phyloP scores from a whole-genome alignment of 2,888 invertebrate genomes.

The Polymixis lichenea region DNA sequence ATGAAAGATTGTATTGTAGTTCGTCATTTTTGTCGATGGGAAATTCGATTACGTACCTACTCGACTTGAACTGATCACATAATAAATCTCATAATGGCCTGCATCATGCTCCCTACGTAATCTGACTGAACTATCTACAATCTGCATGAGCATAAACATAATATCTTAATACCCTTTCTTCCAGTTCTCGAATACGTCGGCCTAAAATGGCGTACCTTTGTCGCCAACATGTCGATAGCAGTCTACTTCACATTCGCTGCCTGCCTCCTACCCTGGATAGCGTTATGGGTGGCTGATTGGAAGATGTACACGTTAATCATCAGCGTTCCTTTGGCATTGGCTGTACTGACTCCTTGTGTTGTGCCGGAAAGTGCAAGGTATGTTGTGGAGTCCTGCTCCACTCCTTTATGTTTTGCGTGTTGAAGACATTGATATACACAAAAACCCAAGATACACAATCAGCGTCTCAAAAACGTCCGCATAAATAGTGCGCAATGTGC shows the following conservation, averaged over 20 bases:
- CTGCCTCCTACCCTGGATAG: constrained; percentile 96
- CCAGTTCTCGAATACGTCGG: constrained; percentile 96
- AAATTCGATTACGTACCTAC: no score
- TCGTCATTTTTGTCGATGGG: no score
- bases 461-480: no score
- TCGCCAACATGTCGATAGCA: constrained; percentile 97
- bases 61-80: no score
- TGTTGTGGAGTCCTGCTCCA: constrained; percentile 7
- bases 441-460: no score
- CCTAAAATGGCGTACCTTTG: constrained; percentile 96
- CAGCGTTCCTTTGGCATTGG: constrained; percentile 93
- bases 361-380: constrained; percentile 96
- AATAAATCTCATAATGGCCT: no score
- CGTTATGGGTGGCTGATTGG: constrained; percentile 94
- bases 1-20: no score
- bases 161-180: background rate
- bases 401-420: fast-evolving
- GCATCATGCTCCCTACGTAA: no score
- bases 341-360: constrained; percentile 93
- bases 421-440: background rate
- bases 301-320: constrained; percentile 93
- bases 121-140: no score
- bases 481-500: no score
- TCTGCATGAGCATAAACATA: no score
- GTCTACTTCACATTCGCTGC: constrained; percentile 96